Evolutionary conservation across 2,113 vertebrate genomes (phyloP), one percentile per base, ranked within the genome.

Genomic region (Phoenicopterus ruber): DNA sequence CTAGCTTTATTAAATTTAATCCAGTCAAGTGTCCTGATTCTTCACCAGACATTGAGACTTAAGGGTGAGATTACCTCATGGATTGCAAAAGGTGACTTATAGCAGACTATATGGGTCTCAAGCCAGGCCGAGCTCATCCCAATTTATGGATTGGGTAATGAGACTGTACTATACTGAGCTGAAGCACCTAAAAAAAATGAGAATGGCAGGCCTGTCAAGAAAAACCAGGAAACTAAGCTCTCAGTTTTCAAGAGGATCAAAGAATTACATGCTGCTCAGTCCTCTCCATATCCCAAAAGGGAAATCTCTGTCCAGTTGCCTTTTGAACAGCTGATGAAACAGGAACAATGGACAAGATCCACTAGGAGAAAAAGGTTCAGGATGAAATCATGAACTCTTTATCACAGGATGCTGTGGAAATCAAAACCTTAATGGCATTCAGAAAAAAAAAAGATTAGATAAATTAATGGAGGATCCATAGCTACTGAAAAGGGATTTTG

Each of bases 91-190:
- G 21, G 24, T 70, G 29, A 78, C 22, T 65, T 69, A 57, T 0
- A 88, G 44, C 12, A 66, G 22, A 49, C 74, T 52, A 42, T 13
- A 58, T 0, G 5, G 11, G 20, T 73, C 50, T 79, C 44, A 59
- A 87, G 24, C 8, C 72, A 89, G 50, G 42, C 11, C 0, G 0
- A 80, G 24, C 50, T 46, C 63, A 71, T 34, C 31, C 54, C 47
- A 8, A 0, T n/a, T 73, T 65, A 82, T 7, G 2, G 44, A 59
- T 0, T 31, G 31, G 16, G 46, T 5, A 1, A 73, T 34, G 13
- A 86, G 71, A 79, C 7, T 7, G 2, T 15, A 50, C 29, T 38
- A 16, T 10, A 46, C 32, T 71, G 46, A 84, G 13, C 3, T 47
- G 44, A 85, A 79, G 20, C 21, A 74, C 9, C 69, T n/a, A 17